Evolutionary conservation across 2,888 invertebrate species (phyloP).

Genomic region (Congeria kusceri): DNA sequence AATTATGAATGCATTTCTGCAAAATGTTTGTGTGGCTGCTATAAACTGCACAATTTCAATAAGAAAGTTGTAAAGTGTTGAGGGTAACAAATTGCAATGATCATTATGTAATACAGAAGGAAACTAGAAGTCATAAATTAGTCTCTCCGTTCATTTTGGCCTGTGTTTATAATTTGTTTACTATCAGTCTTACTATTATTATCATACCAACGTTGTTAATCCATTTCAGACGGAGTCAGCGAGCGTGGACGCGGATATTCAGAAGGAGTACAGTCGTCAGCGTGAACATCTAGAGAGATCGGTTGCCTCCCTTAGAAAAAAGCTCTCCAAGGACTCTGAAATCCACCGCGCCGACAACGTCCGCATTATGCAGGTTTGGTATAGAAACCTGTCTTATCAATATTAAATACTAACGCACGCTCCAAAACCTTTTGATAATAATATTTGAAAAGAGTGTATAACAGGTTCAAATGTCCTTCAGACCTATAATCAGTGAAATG

Average conservation of each 20-base stretch:
- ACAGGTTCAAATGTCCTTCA: too few relatives aligned
- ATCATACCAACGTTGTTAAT: background rate
- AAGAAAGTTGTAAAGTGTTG: too few relatives aligned
- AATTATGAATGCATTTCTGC: too few relatives aligned
- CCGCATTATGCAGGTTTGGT: slow-evolving; percentile 88
- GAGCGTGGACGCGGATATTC: slow-evolving; percentile 85
- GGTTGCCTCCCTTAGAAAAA: slow-evolving; percentile 87
- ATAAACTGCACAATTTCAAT: too few relatives aligned
- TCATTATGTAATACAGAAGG: too few relatives aligned
- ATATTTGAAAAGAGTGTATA: too few relatives aligned
- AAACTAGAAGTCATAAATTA: background rate
- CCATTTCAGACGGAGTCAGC: slow-evolving; percentile 82
- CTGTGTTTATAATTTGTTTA: background rate
- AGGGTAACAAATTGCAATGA: too few relatives aligned
- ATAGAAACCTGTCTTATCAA: too few relatives aligned
- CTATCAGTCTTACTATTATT: background rate
- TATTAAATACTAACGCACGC: too few relatives aligned
- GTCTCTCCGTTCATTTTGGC: background rate
- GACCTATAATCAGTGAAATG: too few relatives aligned
- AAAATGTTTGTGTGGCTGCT: too few relatives aligned
- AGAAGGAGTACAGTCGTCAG: slow-evolving; percentile 88
- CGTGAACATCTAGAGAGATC: slow-evolving; percentile 92
- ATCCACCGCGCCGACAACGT: slow-evolving; percentile 87
- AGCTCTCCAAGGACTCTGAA: slow-evolving; percentile 86
- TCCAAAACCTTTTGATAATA: too few relatives aligned